A percentile compares a stretch with the other conserved stretches of the same genome.
These are phyloP conservation scores for Daboia siamensis DNA, from an alignment of 2,113 vertebrate genomes.

Conservation along the genomic window DNA sequence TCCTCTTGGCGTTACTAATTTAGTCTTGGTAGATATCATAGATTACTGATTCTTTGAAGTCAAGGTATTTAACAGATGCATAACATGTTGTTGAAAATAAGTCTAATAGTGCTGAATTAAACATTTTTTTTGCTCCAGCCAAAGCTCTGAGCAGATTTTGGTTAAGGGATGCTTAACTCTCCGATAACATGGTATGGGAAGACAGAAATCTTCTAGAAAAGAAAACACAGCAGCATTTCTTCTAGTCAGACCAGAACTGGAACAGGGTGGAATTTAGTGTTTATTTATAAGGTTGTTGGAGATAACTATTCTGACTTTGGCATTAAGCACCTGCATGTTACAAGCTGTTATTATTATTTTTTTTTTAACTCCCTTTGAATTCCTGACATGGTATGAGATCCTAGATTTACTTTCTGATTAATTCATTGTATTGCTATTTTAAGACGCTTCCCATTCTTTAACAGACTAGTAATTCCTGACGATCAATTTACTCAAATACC, in stretches of 20 bases:
- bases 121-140: background rate
- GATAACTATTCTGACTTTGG: background rate
- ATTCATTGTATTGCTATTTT: background rate
- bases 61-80: background rate
- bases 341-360: background rate
- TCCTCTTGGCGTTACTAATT: background rate
- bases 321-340: background rate
- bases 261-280: background rate
- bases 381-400: background rate
- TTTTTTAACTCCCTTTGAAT: background rate
- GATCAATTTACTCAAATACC: background rate
- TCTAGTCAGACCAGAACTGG: background rate
- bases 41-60: background rate
- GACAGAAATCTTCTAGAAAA: background rate
- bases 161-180: background rate
- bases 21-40: background rate
- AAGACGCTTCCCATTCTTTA: background rate
- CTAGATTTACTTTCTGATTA: background rate
- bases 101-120: background rate
- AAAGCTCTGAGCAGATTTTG: background rate
- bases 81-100: background rate
- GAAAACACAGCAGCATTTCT: background rate
- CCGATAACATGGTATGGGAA: background rate
- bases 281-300: background rate
- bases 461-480: background rate